phyloP scores from a whole-genome alignment of 1,140 invertebrate genomes.

The Tribolium madens region DNA sequence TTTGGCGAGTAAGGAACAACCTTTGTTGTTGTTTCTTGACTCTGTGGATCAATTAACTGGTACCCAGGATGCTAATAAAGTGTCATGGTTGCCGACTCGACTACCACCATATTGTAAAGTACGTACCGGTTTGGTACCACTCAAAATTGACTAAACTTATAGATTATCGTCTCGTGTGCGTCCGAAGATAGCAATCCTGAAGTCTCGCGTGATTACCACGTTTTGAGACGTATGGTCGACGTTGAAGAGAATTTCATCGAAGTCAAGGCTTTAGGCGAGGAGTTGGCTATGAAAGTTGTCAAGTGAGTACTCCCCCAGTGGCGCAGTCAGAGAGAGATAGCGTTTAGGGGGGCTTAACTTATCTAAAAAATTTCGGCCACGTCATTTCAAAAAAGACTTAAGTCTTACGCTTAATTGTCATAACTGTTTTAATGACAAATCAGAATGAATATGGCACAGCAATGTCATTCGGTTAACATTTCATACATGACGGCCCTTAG shows the following conservation, averaged over 20 bases:
- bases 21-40: constrained; percentile 89
- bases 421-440: too few species aligned
- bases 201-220: constrained; percentile 87
- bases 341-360: too few species aligned
- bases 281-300: constrained; percentile 93
- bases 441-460: too few species aligned
- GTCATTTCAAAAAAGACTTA: too few species aligned
- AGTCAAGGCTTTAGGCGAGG: constrained; percentile 90
- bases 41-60: constrained; percentile 97
- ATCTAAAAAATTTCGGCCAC: too few species aligned
- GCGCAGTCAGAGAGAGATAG: too few species aligned
- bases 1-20: constrained; percentile 83
- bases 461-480: too few species aligned
- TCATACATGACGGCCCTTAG: too few species aligned
- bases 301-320: constrained; percentile 72
- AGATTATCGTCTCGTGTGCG: constrained; percentile 92
- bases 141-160: too few species aligned
- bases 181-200: constrained; percentile 88
- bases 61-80: constrained; percentile 92
- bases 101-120: constrained; percentile 93
- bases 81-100: constrained; percentile 95
- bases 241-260: constrained; percentile 93
- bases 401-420: too few species aligned
- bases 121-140: too few species aligned
- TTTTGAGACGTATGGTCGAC: constrained; percentile 91